Conservation (phyloP, 2,113 vertebrate genomes). For the Lepus americanus region DNA sequence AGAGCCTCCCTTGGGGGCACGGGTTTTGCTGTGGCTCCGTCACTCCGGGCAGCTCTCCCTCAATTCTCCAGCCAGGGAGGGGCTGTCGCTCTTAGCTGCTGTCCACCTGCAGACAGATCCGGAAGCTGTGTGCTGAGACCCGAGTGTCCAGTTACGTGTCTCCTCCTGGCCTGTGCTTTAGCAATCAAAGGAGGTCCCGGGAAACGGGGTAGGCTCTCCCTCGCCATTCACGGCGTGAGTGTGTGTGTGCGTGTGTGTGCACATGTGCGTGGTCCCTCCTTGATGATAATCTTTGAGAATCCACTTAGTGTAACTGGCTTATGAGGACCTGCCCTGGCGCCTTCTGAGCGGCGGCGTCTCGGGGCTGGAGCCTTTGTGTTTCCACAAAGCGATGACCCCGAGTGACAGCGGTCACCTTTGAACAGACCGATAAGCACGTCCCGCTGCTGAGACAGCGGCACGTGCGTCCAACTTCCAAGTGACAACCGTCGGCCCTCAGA, state of each 20-base stretch:
- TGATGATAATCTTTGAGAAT: constrained; percentile 71
- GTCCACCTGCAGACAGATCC: constrained; percentile 43
- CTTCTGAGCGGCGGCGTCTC: neutral
- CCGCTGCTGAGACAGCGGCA: constrained; percentile 15
- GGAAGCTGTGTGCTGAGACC: constrained; percentile 39
- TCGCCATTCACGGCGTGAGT: neutral
- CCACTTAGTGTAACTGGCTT: constrained; percentile 74
- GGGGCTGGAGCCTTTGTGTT: neutral
- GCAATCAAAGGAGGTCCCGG: constrained; percentile 30
- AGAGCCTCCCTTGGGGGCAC: neutral
- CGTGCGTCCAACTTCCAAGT: neutral
- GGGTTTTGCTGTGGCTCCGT: neutral
- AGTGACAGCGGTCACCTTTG: constrained; percentile 60
- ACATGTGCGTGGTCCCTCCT: neutral
- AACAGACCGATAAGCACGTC: constrained; percentile 51
- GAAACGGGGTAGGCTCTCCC: neutral
- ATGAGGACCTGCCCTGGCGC: neutral
- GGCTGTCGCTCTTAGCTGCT: constrained; percentile 2
- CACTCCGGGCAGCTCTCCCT: neutral
- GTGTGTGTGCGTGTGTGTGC: neutral
- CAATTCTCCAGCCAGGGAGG: neutral
- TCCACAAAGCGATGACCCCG: neutral
- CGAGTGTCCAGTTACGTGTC: constrained; percentile 40
- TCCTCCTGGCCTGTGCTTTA: constrained; percentile 1
- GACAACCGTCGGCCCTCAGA: neutral